Evolutionary conservation across 2,888 invertebrate species (phyloP), one percentile per base, ranked within the genome.

Genomic region (Lasioglossum morio): DNA sequence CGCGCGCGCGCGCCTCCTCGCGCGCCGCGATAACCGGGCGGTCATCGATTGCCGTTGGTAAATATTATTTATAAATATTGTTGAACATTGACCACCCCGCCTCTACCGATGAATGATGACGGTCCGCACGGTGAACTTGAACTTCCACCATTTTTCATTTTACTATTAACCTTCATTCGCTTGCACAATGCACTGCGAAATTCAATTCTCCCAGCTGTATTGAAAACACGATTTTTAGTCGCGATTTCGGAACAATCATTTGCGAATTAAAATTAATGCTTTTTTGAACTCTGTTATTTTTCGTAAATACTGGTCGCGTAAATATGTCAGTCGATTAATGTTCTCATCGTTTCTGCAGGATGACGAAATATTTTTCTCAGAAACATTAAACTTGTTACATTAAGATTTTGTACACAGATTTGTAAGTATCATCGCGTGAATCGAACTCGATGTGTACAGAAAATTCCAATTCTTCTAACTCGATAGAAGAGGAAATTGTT

Each of bases 11-110:
- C 48, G 34, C 7, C 16, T 0, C 0, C n/a, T 12, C n/a, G 12
- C n/a, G 4, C 69, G 74, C 46, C 40, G 3, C 60, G 77, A 48
- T 74, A 53, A 74, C 63, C 40, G 46, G 37, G 19, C 23, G 30
- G 63, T 82, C 79, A 74, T 27, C 81, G 53, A 66, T 53, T 48
- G 43, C 37, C 48, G 0, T 27, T 34, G 37, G 69, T 46, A 69
- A 77, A 30, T 48, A 74, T 48, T 57, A 37, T 34, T 37, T 23
- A 48, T 74, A 53, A 74, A 34, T 74, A 53, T 37, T 23, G 53
- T 53, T n/a, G 23, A 16, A 34, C 14, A 14, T 53, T 48, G 37
- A 48, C 30, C 46, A 34, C 1, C 5, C 69, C 37, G n/a, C 10
- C 12, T 37, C 1, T 4, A 0, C 69, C n/a, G 70, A 70, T 70